Percentiles rank a stretch among this genome's conserved stretches.
Evolutionary conservation across 2,888 invertebrate genomes (phyloP).

Genomic region (Oscheius onirici): DNA sequence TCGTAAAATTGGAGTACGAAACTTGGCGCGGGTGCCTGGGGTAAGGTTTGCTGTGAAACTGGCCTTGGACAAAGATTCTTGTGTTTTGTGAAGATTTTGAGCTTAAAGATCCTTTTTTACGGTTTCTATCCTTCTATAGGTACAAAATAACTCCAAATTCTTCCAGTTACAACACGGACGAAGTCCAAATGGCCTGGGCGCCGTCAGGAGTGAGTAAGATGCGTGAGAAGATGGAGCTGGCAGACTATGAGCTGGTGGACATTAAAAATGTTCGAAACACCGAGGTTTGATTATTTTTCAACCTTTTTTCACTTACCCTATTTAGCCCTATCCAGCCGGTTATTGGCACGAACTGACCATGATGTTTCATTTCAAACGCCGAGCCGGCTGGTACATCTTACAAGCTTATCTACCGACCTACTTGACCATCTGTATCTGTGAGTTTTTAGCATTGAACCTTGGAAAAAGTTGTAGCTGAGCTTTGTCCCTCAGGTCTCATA

Average conservation of each 20-base stretch:
- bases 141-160: background rate
- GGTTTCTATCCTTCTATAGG: no score
- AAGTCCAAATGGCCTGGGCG: conserved; percentile 70
- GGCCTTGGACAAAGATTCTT: no score
- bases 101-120: no score
- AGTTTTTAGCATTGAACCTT: conserved; percentile 38
- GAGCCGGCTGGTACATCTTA: conserved; percentile 71
- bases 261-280: conserved; percentile 61
- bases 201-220: conserved; percentile 66
- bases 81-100: no score
- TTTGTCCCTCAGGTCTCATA: no score
- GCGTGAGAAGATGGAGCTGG: conserved; percentile 71
- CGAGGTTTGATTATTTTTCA: conserved; percentile 50
- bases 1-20: no score
- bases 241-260: conserved; percentile 69
- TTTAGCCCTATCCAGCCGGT: conserved; percentile 70
- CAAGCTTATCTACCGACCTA: conserved; percentile 71
- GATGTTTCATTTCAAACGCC: conserved; percentile 69
- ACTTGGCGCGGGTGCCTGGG: no score
- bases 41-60: no score
- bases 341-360: conserved; percentile 71
- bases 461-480: no score
- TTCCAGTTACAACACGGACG: conserved; percentile 71
- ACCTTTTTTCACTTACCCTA: background rate
- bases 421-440: conserved; percentile 71